Conservation (phyloP, 2,797 vertebrate species). For the Phataginus tetradactyla region DNA sequence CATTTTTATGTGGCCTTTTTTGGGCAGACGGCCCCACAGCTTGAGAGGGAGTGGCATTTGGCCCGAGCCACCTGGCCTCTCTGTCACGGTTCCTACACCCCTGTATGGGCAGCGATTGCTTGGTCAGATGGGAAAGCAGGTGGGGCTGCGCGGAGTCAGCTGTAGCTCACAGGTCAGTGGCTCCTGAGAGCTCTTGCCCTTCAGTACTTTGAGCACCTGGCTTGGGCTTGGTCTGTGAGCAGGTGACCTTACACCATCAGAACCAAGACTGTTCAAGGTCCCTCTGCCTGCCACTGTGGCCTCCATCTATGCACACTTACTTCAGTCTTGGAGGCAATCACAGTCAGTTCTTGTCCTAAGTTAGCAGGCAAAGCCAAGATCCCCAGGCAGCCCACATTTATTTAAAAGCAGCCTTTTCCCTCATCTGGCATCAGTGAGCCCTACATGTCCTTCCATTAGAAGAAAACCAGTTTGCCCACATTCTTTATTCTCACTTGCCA, state of each 20-base stretch:
- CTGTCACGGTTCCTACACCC: constrained; percentile 81
- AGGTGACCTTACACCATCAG: constrained; percentile 49
- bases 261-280: constrained; percentile 49
- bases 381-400: not conserved
- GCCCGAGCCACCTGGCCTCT: constrained; percentile 78
- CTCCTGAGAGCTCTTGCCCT: constrained; percentile 59
- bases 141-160: constrained; percentile 71
- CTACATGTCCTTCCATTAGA: not conserved
- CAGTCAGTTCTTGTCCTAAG: not conserved
- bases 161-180: constrained; percentile 70
- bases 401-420: constrained; percentile 30
- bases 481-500: not conserved
- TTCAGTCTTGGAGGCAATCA: not conserved
- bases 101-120: constrained; percentile 68
- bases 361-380: constrained; percentile 6
- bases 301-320: not conserved
- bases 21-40: constrained; percentile 80
- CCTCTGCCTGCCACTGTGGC: not conserved
- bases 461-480: not conserved
- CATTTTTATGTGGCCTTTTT: constrained; percentile 69
- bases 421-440: not conserved
- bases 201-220: constrained; percentile 73
- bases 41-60: constrained; percentile 81
- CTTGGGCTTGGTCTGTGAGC: constrained; percentile 46
- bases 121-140: constrained; percentile 79